Conservation (phyloP, 2,888 invertebrate genomes). For the Augiades crinisus region DNA sequence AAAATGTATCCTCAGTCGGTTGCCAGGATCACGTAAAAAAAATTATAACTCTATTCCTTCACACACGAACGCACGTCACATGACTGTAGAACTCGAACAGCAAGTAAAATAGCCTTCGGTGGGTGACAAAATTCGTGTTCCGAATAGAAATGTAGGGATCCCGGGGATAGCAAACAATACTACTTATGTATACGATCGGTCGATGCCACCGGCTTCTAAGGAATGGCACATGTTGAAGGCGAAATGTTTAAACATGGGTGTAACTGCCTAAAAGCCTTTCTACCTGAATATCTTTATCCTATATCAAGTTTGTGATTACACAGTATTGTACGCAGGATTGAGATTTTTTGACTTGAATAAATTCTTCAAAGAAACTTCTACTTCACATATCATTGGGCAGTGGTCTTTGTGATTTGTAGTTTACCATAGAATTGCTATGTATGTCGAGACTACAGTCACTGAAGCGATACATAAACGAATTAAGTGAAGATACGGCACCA, state of each 20-base stretch:
- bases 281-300: too few species aligned
- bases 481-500: too few species aligned
- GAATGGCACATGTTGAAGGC: slow-evolving; percentile 4
- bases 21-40: too few species aligned
- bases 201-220: slow-evolving; percentile 7
- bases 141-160: slow-evolving; percentile 24
- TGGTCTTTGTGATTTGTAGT: too few species aligned
- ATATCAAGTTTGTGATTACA: neutral
- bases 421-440: too few species aligned
- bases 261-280: slow-evolving; percentile 8
- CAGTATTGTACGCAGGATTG: neutral
- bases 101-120: slow-evolving; percentile 12
- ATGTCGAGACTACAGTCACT: too few species aligned
- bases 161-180: slow-evolving; percentile 13
- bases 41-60: too few species aligned
- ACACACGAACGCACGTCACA: neutral
- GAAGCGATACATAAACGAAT: too few species aligned
- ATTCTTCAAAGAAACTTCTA: too few species aligned
- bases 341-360: too few species aligned
- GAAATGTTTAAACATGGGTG: slow-evolving; percentile 14
- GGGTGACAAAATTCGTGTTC: slow-evolving; percentile 18
- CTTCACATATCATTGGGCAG: too few species aligned
- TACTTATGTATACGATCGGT: slow-evolving; percentile 11
- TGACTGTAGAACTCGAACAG: neutral
- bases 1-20: too few species aligned